Percentiles rank a stretch among this genome's conserved stretches.
Evolutionary conservation across 2,888 invertebrate species (phyloP).

Genomic region (Allophyes oxyacanthae): DNA sequence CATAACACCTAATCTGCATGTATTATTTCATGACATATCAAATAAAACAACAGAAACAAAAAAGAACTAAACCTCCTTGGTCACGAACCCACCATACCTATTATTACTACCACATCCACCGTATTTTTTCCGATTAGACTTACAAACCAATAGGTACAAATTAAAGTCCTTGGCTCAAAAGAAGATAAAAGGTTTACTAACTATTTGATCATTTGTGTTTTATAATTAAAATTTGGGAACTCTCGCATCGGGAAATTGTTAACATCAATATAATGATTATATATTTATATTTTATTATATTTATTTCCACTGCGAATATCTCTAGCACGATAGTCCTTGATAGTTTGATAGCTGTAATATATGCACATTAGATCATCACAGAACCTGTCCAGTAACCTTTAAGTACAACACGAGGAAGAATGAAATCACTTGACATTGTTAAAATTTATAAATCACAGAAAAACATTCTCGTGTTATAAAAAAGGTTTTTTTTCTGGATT

Average conservation of each 20-base stretch:
- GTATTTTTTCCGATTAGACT: conserved; percentile 21
- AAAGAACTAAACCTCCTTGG: neutral
- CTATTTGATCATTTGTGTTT: conserved; percentile 9
- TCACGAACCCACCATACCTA: neutral
- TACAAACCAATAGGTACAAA: conserved; percentile 3
- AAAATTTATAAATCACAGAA: neutral
- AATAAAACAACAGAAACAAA: no score
- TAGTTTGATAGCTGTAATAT: conserved; percentile 74
- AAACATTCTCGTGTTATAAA: neutral
- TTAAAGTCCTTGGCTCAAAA: conserved; percentile 13
- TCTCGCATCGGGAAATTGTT: conserved; percentile 8
- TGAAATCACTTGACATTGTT: conserved; percentile 52
- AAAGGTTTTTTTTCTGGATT: neutral
- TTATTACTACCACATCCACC: neutral
- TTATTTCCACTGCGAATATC: conserved; percentile 33
- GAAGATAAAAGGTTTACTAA: conserved; percentile 29
- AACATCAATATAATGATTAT: no score
- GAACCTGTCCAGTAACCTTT: conserved; percentile 77
- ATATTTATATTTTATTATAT: no score
- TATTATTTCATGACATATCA: neutral
- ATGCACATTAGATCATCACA: conserved; percentile 83
- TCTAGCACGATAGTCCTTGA: conserved; percentile 65
- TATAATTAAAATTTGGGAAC: conserved; percentile 11
- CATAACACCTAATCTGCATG: no score
- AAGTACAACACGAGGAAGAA: conserved; percentile 58